These are phyloP conservation scores for Poecilus cupreus DNA, from an alignment of 2,888 invertebrate genomes.

Conservation along the genomic window DNA sequence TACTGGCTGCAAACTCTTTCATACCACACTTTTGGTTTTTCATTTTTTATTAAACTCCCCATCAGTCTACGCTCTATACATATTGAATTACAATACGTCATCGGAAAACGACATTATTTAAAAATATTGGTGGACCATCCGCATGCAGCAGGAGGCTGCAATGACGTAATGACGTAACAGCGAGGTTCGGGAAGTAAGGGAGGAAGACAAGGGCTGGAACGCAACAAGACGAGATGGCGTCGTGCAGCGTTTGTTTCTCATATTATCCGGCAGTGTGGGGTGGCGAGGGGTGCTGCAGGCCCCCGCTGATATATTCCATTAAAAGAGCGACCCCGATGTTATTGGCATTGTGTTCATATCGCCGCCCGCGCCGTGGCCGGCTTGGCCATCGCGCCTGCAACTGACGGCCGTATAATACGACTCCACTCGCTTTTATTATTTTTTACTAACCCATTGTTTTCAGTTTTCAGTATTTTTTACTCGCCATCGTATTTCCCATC, in stretches of 20 bases:
- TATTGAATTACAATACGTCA: not conserved
- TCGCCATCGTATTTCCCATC: conserved; percentile 42
- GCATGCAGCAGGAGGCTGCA: not conserved
- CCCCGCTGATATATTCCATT: conserved; percentile 65
- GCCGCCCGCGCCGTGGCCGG: conserved; percentile 59
- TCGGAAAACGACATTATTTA: not conserved
- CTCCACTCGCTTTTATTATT: conserved; percentile 67
- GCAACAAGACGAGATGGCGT: conserved; percentile 42
- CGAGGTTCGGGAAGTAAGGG: not conserved
- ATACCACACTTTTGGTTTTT: not conserved
- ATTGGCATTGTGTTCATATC: conserved; percentile 71
- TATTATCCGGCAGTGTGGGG: conserved; percentile 45
- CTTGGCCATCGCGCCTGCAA: conserved; percentile 67
- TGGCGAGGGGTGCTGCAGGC: not conserved
- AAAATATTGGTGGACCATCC: not conserved
- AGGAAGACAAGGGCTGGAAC: not conserved
- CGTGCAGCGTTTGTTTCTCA: conserved; percentile 54
- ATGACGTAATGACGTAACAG: conserved; percentile 24
- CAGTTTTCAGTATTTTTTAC: conserved; percentile 67
- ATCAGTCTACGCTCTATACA: no score
- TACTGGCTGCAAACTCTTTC: not conserved
- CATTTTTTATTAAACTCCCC: not conserved
- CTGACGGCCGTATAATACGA: conserved; percentile 70
- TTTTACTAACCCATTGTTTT: conserved; percentile 69
- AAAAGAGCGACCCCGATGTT: conserved; percentile 68